These are phyloP conservation scores for Drosophila ogumai DNA, from an alignment of 1,140 invertebrate genomes.

Conservation along the genomic window DNA sequence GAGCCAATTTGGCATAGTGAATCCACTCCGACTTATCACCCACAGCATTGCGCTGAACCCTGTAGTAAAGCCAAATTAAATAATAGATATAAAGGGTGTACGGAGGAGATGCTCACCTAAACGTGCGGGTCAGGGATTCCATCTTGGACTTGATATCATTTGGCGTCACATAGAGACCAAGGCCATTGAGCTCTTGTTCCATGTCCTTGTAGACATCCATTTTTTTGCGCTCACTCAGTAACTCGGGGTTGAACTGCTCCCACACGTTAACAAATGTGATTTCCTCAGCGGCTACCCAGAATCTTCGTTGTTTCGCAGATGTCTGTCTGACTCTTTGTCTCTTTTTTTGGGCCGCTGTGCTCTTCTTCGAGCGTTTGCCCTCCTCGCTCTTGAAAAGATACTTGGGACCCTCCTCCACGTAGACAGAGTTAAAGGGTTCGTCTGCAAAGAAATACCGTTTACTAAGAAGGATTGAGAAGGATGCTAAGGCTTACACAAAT, in stretches of 20 bases:
- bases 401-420: conserved; percentile 10
- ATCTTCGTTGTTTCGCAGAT: background rate
- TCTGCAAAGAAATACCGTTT: background rate
- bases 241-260: conserved; percentile 12
- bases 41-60: background rate
- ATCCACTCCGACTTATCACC: conserved; percentile 35
- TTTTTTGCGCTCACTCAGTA: conserved; percentile 22
- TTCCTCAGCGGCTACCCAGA: conserved; percentile 35
- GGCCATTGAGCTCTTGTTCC: background rate
- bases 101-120: conserved; percentile 16
- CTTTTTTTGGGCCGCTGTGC: background rate
- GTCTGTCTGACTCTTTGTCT: background rate
- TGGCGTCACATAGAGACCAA: conserved; percentile 7
- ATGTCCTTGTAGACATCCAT: conserved; percentile 35
- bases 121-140: conserved; percentile 33
- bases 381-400: conserved; percentile 19
- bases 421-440: conserved; percentile 10
- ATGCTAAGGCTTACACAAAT: background rate
- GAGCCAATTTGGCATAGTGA: conserved; percentile 32
- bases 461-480: background rate
- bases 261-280: conserved; percentile 30
- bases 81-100: no score
- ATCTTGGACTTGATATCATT: conserved; percentile 38
- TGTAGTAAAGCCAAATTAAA: background rate
- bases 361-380: background rate